Evolutionary conservation across 1,140 invertebrate genomes (phyloP).

Genomic region (Pentalonia nigronervosa): DNA sequence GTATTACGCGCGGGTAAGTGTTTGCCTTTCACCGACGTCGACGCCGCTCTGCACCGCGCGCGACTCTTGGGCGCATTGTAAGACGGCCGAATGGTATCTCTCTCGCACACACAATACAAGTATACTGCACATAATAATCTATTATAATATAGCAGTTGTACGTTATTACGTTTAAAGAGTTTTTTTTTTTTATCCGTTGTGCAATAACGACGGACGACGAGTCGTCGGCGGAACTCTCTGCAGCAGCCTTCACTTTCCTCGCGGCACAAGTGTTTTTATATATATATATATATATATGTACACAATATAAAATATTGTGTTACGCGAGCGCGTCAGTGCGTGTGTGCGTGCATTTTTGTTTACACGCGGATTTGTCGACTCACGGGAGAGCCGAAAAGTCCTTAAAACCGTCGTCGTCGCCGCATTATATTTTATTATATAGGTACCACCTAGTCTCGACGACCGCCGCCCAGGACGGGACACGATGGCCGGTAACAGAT

Average conservation of each 20-base stretch:
- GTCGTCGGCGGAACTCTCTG: neutral
- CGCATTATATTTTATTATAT: neutral
- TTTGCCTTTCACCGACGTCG: neutral
- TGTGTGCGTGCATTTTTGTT: neutral
- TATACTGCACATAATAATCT: neutral
- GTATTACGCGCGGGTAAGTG: neutral
- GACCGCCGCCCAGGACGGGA: too few relatives aligned
- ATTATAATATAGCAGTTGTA: neutral
- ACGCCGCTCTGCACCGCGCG: neutral
- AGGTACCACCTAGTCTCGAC: too few relatives aligned
- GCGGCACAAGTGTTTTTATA: neutral
- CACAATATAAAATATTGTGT: too few relatives aligned
- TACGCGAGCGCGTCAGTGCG: neutral
- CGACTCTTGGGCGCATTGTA: neutral
- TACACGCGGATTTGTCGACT: neutral
- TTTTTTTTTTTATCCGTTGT: neutral
- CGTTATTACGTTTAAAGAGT: neutral
- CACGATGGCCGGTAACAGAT: too few relatives aligned
- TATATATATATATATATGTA: neutral
- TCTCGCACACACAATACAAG: neutral
- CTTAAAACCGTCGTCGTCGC: neutral
- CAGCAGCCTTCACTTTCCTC: conserved; percentile 24
- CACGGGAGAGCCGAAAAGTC: neutral
- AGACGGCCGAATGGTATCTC: neutral
- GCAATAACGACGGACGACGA: neutral